phyloP scores from a whole-genome alignment of 2,888 invertebrate species.

The Cephus runcator region DNA sequence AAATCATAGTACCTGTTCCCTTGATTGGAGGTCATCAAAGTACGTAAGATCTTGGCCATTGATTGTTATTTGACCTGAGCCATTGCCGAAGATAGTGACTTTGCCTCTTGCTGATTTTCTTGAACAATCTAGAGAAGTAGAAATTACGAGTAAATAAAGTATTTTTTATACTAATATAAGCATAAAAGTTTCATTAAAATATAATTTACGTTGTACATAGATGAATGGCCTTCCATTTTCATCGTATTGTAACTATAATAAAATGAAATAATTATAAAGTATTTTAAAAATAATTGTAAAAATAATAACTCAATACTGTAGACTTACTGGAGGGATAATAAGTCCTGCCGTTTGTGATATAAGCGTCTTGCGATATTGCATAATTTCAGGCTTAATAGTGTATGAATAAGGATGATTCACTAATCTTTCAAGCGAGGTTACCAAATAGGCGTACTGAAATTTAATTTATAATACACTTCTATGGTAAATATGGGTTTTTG shows the following conservation, averaged over 20 bases:
- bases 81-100: conserved; percentile 84
- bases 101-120: conserved; percentile 79
- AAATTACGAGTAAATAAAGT: conserved; percentile 3
- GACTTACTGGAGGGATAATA: conserved; percentile 71
- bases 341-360: conserved; percentile 70
- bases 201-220: conserved; percentile 36
- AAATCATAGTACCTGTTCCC: conserved; percentile 76
- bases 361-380: conserved; percentile 74
- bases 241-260: conserved; percentile 72
- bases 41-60: conserved; percentile 84
- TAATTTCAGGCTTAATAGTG: conserved; percentile 78
- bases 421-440: conserved; percentile 78
- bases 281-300: neutral
- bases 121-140: conserved; percentile 70
- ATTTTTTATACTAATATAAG: conserved; percentile 4
- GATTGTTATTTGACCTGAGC: conserved; percentile 84
- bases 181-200: conserved; percentile 9
- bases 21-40: conserved; percentile 76
- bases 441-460: conserved; percentile 76
- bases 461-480: neutral
- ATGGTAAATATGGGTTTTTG: neutral
- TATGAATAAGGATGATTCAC: conserved; percentile 78
- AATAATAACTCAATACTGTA: neutral
- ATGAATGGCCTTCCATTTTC: conserved; percentile 78
- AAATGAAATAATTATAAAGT: conserved; percentile 23